Conservation (phyloP, 2,113 vertebrate genomes). For the Anarrhichthys ocellatus region DNA sequence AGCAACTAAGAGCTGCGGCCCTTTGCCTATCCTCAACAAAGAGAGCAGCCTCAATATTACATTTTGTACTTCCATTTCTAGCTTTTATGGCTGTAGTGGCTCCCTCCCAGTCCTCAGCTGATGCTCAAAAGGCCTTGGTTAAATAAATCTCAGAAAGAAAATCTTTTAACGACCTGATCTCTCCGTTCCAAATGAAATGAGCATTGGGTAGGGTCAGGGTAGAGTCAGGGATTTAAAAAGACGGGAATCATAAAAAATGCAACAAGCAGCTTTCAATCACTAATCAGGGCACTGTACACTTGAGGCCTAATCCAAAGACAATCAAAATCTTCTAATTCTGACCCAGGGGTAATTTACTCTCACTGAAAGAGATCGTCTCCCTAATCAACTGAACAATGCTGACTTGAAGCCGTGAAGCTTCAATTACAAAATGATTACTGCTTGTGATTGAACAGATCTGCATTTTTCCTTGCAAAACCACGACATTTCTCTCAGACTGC, state of each 20-base stretch:
- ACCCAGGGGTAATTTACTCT: constrained; percentile 50
- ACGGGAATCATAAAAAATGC: constrained; percentile 3
- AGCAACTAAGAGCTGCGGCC: not conserved
- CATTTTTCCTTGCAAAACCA: not conserved
- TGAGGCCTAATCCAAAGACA: constrained; percentile 42
- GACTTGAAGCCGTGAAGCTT: constrained; percentile 40
- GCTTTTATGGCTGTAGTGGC: not conserved
- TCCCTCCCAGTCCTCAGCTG: not conserved
- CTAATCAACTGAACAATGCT: constrained; percentile 60
- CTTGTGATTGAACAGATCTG: constrained; percentile 20
- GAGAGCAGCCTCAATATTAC: not conserved
- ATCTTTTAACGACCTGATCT: not conserved
- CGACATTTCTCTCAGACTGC: not conserved
- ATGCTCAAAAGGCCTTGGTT: not conserved
- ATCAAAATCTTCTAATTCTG: constrained; percentile 57
- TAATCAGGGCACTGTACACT: constrained; percentile 44
- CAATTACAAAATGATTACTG: constrained; percentile 54
- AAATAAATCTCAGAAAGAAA: not conserved
- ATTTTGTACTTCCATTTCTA: not conserved
- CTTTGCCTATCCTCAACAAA: not conserved
- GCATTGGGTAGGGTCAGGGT: not conserved
- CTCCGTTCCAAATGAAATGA: not conserved
- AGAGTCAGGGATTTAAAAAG: constrained; percentile 14
- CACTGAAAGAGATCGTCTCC: constrained; percentile 42
- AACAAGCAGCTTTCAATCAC: constrained; percentile 26